Conservation (phyloP, 2,888 invertebrate species). For the Drosophila subquinaria region DNA sequence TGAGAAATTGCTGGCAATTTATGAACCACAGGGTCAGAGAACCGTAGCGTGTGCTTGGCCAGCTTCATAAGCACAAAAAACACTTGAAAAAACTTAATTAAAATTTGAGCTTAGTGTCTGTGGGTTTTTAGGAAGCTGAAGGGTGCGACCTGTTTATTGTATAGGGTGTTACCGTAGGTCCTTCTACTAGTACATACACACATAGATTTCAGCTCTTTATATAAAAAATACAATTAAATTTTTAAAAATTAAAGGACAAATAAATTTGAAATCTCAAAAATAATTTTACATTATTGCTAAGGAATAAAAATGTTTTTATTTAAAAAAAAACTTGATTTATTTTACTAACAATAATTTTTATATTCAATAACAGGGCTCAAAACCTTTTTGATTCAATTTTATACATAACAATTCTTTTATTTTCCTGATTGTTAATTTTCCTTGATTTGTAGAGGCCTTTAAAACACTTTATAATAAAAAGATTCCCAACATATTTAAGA, state of each 20-base stretch:
- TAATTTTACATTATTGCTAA: too few relatives aligned
- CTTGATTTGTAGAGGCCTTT: too few relatives aligned
- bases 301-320: neutral
- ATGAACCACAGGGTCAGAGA: conserved; percentile 52
- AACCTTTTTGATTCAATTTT: too few relatives aligned
- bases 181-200: neutral
- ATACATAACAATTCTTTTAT: too few relatives aligned
- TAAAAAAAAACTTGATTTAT: neutral
- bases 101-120: conserved; percentile 67
- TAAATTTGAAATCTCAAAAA: neutral
- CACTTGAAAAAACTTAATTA: conserved; percentile 74
- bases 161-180: conserved; percentile 37
- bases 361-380: neutral
- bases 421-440: too few relatives aligned
- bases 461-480: neutral
- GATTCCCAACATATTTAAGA: neutral
- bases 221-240: too few relatives aligned
- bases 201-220: conserved; percentile 10
- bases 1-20: conserved; percentile 58
- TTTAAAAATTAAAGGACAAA: too few relatives aligned
- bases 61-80: conserved; percentile 56
- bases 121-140: conserved; percentile 21
- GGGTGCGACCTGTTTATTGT: conserved; percentile 27
- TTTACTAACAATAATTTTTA: neutral
- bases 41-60: conserved; percentile 40